Conservation (phyloP, 2,113 vertebrate genomes). For the Dryoscopus gambensis region DNA sequence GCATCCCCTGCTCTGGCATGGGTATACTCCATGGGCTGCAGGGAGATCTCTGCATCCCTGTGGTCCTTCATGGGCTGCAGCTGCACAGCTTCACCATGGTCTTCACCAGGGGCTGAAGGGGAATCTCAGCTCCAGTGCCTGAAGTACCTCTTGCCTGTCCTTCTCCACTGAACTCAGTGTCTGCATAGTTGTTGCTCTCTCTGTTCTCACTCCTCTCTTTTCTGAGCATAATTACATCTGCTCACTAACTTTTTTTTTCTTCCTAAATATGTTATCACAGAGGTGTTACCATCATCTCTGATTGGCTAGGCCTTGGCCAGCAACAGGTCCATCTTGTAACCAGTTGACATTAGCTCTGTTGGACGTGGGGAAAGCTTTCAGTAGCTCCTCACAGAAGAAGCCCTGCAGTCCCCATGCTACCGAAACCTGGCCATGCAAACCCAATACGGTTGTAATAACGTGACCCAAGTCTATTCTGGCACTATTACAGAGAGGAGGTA, state of each 20-base stretch:
- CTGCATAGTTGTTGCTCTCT: not conserved
- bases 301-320: not conserved
- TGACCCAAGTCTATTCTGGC: not conserved
- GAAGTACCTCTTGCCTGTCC: not conserved
- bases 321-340: accelerated
- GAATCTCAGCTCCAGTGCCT: not conserved
- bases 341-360: not conserved
- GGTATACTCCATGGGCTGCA: not conserved
- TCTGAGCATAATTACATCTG: not conserved
- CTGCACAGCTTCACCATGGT: not conserved
- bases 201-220: not conserved
- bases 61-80: not conserved
- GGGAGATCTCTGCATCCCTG: not conserved
- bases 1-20: not conserved
- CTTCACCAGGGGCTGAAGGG: not conserved
- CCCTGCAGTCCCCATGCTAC: not conserved
- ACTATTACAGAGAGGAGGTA: not conserved
- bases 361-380: not conserved
- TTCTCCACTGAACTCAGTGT: not conserved
- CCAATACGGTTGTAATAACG: not conserved
- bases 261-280: not conserved
- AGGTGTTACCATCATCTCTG: not conserved
- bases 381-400: not conserved
- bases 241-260: not conserved
- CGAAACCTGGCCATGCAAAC: not conserved